These are phyloP conservation scores for Scaptomyza montana DNA, from an alignment of 1,140 invertebrate genomes.

Conservation along the genomic window DNA sequence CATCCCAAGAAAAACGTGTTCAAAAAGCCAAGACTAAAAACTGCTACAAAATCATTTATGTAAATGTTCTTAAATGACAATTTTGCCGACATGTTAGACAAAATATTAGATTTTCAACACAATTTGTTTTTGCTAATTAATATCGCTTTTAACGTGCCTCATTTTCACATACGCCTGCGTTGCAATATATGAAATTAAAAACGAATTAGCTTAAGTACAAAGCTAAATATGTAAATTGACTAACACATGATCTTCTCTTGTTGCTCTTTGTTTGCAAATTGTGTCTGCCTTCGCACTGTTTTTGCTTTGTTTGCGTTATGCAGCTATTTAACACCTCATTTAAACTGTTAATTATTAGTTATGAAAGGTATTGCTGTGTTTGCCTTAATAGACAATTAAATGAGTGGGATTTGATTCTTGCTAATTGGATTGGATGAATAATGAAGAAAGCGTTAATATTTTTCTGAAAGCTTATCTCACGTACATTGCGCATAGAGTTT, in stretches of 20 bases:
- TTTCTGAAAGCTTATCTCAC: too few relatives aligned
- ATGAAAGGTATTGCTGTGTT: constrained; percentile 24
- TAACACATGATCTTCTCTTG: constrained; percentile 23
- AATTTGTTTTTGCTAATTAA: constrained; percentile 33
- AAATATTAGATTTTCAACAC: constrained; percentile 33
- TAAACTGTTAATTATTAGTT: constrained; percentile 58
- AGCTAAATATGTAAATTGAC: constrained; percentile 55
- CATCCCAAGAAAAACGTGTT: constrained; percentile 22
- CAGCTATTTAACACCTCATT: constrained; percentile 58
- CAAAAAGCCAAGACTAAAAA: constrained; percentile 24
- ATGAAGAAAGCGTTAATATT: too few relatives aligned
- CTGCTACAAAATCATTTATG: constrained; percentile 58
- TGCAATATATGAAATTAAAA: constrained; percentile 40
- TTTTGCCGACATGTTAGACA: constrained; percentile 16
- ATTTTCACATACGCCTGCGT: constrained; percentile 52
- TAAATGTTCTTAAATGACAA: constrained; percentile 33
- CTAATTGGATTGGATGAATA: constrained; percentile 3
- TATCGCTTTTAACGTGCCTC: constrained; percentile 19
- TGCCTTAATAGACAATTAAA: constrained; percentile 40
- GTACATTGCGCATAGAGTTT: too few relatives aligned
- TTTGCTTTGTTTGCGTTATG: constrained; percentile 32
- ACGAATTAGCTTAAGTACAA: constrained; percentile 52
- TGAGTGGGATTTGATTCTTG: constrained; percentile 22
- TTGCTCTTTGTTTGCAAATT: neutral
- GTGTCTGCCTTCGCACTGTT: constrained; percentile 30